Base-by-base conservation (phyloP, 2,797 vertebrate species). In the Phataginus tetradactyla region DNA sequence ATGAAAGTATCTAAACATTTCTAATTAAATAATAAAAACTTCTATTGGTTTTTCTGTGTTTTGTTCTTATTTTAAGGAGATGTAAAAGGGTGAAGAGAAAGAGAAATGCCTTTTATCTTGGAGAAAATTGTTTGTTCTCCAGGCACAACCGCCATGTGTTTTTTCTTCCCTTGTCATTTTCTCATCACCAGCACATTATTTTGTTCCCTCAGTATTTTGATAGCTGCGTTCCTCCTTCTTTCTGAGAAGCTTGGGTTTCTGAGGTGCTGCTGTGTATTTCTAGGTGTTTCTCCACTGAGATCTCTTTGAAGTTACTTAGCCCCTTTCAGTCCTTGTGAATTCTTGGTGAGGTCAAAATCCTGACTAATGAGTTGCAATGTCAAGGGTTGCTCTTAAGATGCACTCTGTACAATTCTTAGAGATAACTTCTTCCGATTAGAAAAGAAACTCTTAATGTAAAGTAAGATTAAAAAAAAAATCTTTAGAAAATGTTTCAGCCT, bases 121-220 rank as follows among this genome's bases (percentile, higher is more conserved):
- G 13, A 68, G 21, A 49, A 86, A 18, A 27, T 29, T 45, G 25
- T 12, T 7, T 55, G 7, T 6, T 78, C 42, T 59, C 39, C 0
- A 0, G 34, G 14, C 5, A 51, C 13, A 23, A 9, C 1, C 0
- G 15, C 32, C 11, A 10, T 18, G 10, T 2, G n/a, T 49, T n/a
- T 51, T 27, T 61, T 71, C 27, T 71, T 71, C 83, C 12, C 18
- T 39, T 63, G 13, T 4, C 14, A 25, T 66, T 37, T 51, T 11
- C 15, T 42, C 18, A 1, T 49, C 8, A 5, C 37, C 4, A 4
- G 0, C 5, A 12, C 12, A 23, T 59, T 12, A 21, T 23, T 27
- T 68, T 21, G 29, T 53, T 66, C 21, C 25, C 13, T 53, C 20
- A 12, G 7, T 78, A 3, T 77, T 75, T 14, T 15, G 15, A 59